Conservation (phyloP, 2,888 invertebrate genomes). For the Oasisia sp. region DNA sequence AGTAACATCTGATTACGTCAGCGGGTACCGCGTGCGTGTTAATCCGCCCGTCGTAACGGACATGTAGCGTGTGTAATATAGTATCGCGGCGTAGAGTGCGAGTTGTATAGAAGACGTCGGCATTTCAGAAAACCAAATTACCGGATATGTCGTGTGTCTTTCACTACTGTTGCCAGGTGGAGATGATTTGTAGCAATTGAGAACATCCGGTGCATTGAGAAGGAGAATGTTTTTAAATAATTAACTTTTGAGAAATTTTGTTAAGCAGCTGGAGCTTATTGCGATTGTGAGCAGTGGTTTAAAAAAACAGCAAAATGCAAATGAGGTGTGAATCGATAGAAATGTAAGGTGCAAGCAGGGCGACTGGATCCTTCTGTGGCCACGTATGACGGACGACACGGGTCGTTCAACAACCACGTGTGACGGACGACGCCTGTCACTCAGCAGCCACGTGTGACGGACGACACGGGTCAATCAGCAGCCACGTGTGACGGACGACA, state of each 20-base stretch:
- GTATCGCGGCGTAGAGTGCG: neutral
- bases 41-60: neutral
- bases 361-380: no score
- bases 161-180: neutral
- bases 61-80: neutral
- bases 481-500: no score
- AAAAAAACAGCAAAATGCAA: neutral
- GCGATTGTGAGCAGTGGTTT: neutral
- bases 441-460: no score
- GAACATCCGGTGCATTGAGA: neutral
- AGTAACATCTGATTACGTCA: neutral
- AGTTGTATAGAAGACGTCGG: neutral
- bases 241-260: neutral
- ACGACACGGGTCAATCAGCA: no score
- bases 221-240: neutral
- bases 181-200: neutral
- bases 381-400: no score
- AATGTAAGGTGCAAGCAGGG: neutral
- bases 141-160: neutral
- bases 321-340: neutral
- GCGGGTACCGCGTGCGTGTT: neutral
- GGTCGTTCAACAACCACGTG: no score
- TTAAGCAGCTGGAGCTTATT: neutral
- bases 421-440: no score
- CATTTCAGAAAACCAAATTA: neutral